These are phyloP conservation scores for Cacoxenus indagator DNA, from an alignment of 2,888 invertebrate species.

Conservation along the genomic window DNA sequence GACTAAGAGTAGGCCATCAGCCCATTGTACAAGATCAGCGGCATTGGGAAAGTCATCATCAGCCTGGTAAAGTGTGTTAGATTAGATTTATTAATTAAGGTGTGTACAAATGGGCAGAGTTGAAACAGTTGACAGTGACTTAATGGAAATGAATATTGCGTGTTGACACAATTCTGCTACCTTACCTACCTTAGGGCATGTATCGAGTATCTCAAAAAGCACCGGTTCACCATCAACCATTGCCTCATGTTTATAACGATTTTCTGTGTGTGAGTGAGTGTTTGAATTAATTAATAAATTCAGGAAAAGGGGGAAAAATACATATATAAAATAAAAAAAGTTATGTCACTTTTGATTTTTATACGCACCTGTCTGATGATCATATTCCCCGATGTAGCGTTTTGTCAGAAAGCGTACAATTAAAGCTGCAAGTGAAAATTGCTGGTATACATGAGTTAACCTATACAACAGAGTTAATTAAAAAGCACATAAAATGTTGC, in stretches of 20 bases:
- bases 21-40: slow-evolving; percentile 85
- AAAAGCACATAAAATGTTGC: neutral
- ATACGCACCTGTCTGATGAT: slow-evolving; percentile 86
- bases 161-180: neutral
- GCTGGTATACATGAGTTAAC: neutral
- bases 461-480: neutral
- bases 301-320: neutral
- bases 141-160: neutral
- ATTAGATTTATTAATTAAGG: no score
- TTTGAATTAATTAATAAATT: neutral
- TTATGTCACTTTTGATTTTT: neutral
- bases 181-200: slow-evolving; percentile 76
- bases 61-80: slow-evolving; percentile 72
- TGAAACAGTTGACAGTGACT: slow-evolving; percentile 21
- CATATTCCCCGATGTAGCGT: slow-evolving; percentile 94
- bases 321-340: neutral
- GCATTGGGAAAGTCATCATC: slow-evolving; percentile 80
- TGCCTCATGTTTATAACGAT: slow-evolving; percentile 91
- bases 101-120: no score
- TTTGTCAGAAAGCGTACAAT: slow-evolving; percentile 93
- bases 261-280: slow-evolving; percentile 76
- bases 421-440: slow-evolving; percentile 75
- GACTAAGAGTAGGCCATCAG: slow-evolving; percentile 88
- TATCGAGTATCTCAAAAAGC: slow-evolving; percentile 91
- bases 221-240: slow-evolving; percentile 90